Conservation (phyloP, 1,140 invertebrate genomes). For the Cecropterus lyciades region DNA sequence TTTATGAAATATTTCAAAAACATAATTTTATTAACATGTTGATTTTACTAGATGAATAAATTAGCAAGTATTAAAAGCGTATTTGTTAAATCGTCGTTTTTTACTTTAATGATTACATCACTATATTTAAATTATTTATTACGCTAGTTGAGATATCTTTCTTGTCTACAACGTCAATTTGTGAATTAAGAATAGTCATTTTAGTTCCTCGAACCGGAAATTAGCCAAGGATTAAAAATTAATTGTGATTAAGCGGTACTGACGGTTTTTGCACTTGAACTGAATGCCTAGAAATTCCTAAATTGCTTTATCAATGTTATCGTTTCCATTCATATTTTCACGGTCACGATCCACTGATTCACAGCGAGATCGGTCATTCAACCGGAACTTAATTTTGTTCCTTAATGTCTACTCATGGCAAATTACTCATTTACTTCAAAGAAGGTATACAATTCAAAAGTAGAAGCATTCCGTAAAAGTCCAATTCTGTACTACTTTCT, state of each 20-base stretch:
- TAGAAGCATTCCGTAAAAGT: too few relatives aligned
- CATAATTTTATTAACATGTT: conserved; percentile 8
- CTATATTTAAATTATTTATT: not conserved
- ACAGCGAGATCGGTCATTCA: conserved; percentile 39
- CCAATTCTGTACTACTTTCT: too few relatives aligned
- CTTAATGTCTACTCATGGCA: not conserved
- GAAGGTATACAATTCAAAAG: not conserved
- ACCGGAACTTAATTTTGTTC: conserved; percentile 39
- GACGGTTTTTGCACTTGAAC: conserved; percentile 7
- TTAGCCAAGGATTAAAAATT: conserved; percentile 2
- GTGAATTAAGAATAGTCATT: too few relatives aligned
- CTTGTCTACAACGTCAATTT: too few relatives aligned
- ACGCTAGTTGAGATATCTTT: not conserved
- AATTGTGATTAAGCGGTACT: conserved; percentile 3
- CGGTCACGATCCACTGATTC: conserved; percentile 36
- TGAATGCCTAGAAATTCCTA: conserved; percentile 19
- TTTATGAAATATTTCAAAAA: conserved; percentile 22
- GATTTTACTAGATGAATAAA: conserved; percentile 3
- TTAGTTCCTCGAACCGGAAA: conserved; percentile 5
- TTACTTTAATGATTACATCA: conserved; percentile 1
- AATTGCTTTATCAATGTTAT: conserved; percentile 30
- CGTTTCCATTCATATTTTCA: conserved; percentile 35
- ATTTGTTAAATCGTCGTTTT: conserved; percentile 10
- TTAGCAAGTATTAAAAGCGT: conserved; percentile 7
- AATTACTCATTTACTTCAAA: not conserved